These are phyloP conservation scores for Drosophila neocordata DNA, from an alignment of 1,140 invertebrate genomes.

Conservation along the genomic window DNA sequence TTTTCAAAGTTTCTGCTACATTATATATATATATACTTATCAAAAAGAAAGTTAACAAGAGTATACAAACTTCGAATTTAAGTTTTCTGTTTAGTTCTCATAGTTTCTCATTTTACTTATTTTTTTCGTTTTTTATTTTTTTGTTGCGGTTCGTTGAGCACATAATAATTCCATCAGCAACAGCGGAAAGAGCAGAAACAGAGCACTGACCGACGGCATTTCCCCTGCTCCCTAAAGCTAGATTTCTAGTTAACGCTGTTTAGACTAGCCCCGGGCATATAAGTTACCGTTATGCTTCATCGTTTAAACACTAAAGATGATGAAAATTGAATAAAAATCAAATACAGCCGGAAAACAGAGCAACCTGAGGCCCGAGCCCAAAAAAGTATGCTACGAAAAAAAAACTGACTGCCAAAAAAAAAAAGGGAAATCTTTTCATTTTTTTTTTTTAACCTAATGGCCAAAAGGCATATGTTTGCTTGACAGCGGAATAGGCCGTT, in stretches of 20 bases:
- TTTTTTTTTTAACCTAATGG: slow-evolving; percentile 18
- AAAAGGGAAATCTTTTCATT: slow-evolving; percentile 8
- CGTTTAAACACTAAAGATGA: slow-evolving; percentile 16
- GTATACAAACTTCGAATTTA: too few relatives aligned
- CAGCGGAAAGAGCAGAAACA: slow-evolving; percentile 26
- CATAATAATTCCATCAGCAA: slow-evolving; percentile 77
- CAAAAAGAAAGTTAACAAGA: too few relatives aligned
- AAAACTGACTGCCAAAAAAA: background rate
- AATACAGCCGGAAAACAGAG: background rate
- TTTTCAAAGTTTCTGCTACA: too few relatives aligned
- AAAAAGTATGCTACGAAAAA: slow-evolving; percentile 46
- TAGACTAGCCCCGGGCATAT: slow-evolving; percentile 1
- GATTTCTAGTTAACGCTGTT: slow-evolving; percentile 9
- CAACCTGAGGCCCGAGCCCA: slow-evolving; percentile 27
- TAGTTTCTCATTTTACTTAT: background rate
- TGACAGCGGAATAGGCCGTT: background rate
- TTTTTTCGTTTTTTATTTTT: background rate
- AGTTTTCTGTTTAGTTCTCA: too few relatives aligned
- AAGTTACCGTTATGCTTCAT: slow-evolving; percentile 19
- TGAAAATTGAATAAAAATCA: slow-evolving; percentile 28
- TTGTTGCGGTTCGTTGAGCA: slow-evolving; percentile 71
- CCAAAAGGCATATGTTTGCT: background rate
- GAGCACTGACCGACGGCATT: slow-evolving; percentile 8
- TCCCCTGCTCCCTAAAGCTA: background rate
- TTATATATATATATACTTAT: too few relatives aligned